Evolutionary conservation across 1,140 invertebrate species (phyloP).

Genomic region (Hermetia illucens): DNA sequence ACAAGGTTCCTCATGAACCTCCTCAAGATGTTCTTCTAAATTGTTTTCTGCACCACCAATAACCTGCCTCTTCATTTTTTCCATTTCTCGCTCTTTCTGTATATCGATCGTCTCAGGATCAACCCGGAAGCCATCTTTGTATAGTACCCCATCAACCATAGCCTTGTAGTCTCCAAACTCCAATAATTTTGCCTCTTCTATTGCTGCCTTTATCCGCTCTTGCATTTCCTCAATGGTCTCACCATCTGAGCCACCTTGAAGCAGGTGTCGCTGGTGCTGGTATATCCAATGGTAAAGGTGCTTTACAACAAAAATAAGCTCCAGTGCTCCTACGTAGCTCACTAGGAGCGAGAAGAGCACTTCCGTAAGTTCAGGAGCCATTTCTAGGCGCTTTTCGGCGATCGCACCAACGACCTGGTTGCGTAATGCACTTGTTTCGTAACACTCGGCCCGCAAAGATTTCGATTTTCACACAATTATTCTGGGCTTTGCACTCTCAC

Average conservation of each 20-base stretch:
- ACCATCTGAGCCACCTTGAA: slow-evolving; percentile 11
- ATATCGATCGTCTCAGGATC: slow-evolving; percentile 9
- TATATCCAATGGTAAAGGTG: slow-evolving; percentile 22
- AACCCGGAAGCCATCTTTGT: slow-evolving; percentile 22
- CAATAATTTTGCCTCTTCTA: slow-evolving; percentile 9
- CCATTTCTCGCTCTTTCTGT: not conserved
- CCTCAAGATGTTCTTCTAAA: slow-evolving; percentile 17
- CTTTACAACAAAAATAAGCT: slow-evolving; percentile 36
- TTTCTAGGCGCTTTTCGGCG: no score
- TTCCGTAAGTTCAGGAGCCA: slow-evolving; percentile 22
- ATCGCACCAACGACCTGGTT: slow-evolving; percentile 6
- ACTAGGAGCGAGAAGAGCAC: slow-evolving; percentile 52
- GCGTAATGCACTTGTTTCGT: slow-evolving; percentile 18
- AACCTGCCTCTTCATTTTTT: slow-evolving; percentile 13
- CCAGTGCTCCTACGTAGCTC: slow-evolving; percentile 53
- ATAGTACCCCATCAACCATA: slow-evolving; percentile 26
- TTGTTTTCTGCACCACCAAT: slow-evolving; percentile 19
- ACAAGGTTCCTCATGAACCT: slow-evolving; percentile 8
- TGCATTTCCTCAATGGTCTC: slow-evolving; percentile 6
- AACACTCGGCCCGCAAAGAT: no score
- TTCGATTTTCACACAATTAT: no score
- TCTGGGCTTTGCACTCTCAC: no score
- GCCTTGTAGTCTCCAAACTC: slow-evolving; percentile 14
- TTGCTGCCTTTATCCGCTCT: slow-evolving; percentile 10
- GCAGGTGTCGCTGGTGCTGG: slow-evolving; percentile 13